Base-by-base conservation (phyloP, 2,888 invertebrate species). In the Prionchulus punctatus region DNA sequence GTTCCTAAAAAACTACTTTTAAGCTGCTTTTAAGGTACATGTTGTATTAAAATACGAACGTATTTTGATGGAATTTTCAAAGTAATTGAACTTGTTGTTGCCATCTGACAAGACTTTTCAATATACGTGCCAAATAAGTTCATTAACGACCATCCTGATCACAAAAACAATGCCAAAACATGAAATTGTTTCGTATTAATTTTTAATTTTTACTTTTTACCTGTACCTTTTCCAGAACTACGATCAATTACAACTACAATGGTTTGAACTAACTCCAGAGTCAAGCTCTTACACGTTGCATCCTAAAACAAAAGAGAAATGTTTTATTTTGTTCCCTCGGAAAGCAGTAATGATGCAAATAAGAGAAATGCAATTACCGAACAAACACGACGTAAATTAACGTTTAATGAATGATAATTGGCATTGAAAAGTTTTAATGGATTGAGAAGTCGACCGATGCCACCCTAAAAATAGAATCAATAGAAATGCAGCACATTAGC, bases 351-450 rank as follows among this genome's bases (percentile, higher is more conserved):
- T 36, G 12, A 36, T 36, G 36, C 7, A 7, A 36, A 36, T 7
- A 36, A 36, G 36, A 36, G 36, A 36, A 36, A 36, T 18, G 18
- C 12, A 18, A 7, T 36, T 36, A 77, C 78, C 68, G 67, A 62
- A 66, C 90, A 91, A 43, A 86, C 76, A 53, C 84, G 84, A 57
- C 88, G 79, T 36, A 90, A 80, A 75, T 88, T 84, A 43, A 94
- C 77, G 23, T 85, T 84, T 57, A 92, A 75, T 0, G 92, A 91
- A 75, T 92, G 89, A 70, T 88, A 94, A 67, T 86, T 84, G 1
- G 90, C 86, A 68, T 89, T 88, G 71, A 91, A 89, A 56, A 94
- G 83, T 70, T 84, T 82, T 55, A 86, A 84, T 0, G 94, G 86
- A 72, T 90, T 90, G 2, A 96, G 78, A 53, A 96, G 74, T 0